Base-by-base conservation (phyloP, 2,888 invertebrate genomes). In the Aleiodes leptofemur region DNA sequence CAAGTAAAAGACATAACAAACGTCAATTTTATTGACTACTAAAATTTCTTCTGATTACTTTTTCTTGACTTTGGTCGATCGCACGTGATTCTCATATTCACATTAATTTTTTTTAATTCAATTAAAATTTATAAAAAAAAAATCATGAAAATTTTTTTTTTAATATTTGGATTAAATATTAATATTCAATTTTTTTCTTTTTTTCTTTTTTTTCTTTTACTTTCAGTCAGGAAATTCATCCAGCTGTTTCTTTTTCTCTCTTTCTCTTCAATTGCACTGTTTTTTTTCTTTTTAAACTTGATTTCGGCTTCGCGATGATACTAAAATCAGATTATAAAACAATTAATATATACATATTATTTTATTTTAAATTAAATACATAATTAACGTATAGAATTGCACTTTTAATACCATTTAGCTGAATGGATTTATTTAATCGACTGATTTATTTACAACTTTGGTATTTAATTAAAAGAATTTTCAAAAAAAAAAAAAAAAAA, bases 401-500 rank as follows among this genome's bases (percentile, higher is more conserved):
- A 66, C 23, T 66, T 50, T 43, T 43, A 66, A 66, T 48, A 8
- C n/a, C 66, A 50, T 43, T 43, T 66, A 66, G 38, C 43, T 50
- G 29, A 29, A 50, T 38, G 23, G 29, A 64, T 61, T 43, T 66
- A n/a, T 29, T 50, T 43, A 50, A 66, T 66, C 29, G 55, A 53
- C 14, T 53, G 16, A 69, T 69, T 69, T 66, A 66, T 66, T 8
- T 66, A 66, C 66, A 66, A 50, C 50, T 66, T 66, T 66, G 66
- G 66, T 50, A 50, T 43, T 43, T 43, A 43, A 43, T 43, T 8
- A 43, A 43, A 43, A 43, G 9, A 11, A 43, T 43, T 9, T 9
- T 43, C 3, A 55, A 55, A 55, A 29, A 34, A 34, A 34, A n/a
- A 55, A 1, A 7, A 55, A 31, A 69, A 14, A 55, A 29, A 34